These are phyloP conservation scores for Drosophila maculinotata DNA, from an alignment of 2,888 invertebrate genomes.

Conservation along the genomic window DNA sequence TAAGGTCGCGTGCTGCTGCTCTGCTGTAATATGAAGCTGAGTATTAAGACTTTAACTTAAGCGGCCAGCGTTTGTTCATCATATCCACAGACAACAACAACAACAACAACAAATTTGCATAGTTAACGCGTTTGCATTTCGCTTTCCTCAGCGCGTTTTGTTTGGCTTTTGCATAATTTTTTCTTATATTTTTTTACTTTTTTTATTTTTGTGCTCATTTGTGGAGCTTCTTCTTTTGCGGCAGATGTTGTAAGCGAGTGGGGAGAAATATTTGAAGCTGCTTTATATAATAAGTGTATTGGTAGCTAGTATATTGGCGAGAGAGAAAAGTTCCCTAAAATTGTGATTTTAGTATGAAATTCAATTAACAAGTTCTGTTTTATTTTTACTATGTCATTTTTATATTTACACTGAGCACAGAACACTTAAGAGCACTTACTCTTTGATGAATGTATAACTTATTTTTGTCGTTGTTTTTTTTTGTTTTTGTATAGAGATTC, in stretches of 20 bases:
- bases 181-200: no score
- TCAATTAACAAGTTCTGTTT: conserved; percentile 72
- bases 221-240: conserved; percentile 58
- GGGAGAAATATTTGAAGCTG: conserved; percentile 7
- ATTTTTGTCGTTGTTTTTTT: background rate
- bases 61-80: no score
- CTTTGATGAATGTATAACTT: background rate
- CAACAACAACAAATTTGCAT: conserved; percentile 56
- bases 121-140: conserved; percentile 63
- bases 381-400: conserved; percentile 20
- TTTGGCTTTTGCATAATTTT: conserved; percentile 66
- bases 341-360: background rate
- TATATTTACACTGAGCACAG: conserved; percentile 44
- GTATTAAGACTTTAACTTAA: background rate
- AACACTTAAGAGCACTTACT: conserved; percentile 49
- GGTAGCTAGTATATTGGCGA: background rate
- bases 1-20: conserved; percentile 47
- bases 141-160: conserved; percentile 69
- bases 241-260: conserved; percentile 53
- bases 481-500: background rate
- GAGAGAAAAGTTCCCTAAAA: background rate
- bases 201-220: conserved; percentile 18
- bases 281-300: conserved; percentile 45
- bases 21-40: conserved; percentile 11
- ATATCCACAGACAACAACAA: background rate